Percentiles rank a stretch among this genome's conserved stretches.
Conservation (phyloP, 2,888 invertebrate genomes). For the Xanthia icteritia region DNA sequence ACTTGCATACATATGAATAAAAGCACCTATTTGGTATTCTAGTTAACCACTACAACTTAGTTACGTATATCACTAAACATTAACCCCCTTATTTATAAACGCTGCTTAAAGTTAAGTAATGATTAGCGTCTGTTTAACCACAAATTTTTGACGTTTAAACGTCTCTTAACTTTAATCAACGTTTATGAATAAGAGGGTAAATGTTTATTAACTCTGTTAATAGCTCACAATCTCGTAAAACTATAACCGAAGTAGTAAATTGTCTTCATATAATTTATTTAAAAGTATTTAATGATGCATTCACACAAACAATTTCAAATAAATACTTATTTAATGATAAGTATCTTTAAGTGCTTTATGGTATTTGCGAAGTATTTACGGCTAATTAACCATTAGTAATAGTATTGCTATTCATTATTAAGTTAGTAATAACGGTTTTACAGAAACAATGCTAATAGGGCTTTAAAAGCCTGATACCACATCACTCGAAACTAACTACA, state of each 20-base stretch:
- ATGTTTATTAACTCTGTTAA: neutral
- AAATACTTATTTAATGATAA: conserved; percentile 27
- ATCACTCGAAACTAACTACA: too few species aligned
- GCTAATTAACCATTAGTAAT: conserved; percentile 33
- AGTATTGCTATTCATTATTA: conserved; percentile 34
- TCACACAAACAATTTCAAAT: conserved; percentile 16
- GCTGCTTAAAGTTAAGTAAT: too few species aligned
- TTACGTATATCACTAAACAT: neutral
- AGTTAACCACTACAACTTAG: neutral
- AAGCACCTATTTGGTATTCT: neutral
- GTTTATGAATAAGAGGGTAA: too few species aligned
- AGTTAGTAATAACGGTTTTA: conserved; percentile 22
- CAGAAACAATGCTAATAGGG: conserved; percentile 29
- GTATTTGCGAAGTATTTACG: conserved; percentile 35
- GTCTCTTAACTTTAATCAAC: too few species aligned
- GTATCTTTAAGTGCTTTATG: conserved; percentile 33
- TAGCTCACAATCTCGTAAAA: conserved; percentile 10
- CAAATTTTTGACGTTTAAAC: too few species aligned
- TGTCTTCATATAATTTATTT: neutral
- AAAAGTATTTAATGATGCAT: conserved; percentile 3
- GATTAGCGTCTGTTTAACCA: too few species aligned
- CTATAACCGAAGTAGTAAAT: conserved; percentile 2
- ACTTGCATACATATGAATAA: neutral
- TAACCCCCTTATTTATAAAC: too few species aligned
- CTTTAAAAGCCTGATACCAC: conserved; percentile 22